phyloP scores from a whole-genome alignment of 2,888 invertebrate genomes.

The Hyppa rectilinea region DNA sequence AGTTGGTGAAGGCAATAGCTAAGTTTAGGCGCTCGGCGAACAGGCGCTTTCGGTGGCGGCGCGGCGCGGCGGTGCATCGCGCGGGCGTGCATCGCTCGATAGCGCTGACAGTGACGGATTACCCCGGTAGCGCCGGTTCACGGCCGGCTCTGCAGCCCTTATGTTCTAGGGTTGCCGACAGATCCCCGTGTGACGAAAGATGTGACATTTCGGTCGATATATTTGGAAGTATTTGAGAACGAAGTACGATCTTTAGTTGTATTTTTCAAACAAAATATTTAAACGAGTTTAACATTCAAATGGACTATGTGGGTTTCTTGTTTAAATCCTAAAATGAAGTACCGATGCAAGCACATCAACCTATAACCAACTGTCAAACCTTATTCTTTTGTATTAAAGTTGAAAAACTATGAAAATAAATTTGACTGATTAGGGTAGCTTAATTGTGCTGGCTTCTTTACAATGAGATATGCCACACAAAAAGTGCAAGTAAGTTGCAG shows the following conservation, averaged over 20 bases:
- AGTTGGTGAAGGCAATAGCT: slow-evolving; percentile 88
- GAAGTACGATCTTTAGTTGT: not conserved
- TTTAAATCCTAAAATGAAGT: not conserved
- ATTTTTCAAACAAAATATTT: too few relatives aligned
- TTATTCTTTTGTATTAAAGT: too few relatives aligned
- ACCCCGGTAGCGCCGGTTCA: slow-evolving; percentile 81
- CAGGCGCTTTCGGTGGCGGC: slow-evolving; percentile 62
- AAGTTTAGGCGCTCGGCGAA: slow-evolving; percentile 80
- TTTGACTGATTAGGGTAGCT: too few relatives aligned
- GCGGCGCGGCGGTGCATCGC: slow-evolving; percentile 68
- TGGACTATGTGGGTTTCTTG: too few relatives aligned
- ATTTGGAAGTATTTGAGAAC: not conserved
- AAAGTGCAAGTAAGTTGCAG: not conserved
- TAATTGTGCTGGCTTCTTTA: too few relatives aligned
- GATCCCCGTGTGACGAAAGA: slow-evolving; percentile 42
- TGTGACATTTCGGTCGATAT: slow-evolving; percentile 26
- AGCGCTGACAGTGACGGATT: slow-evolving; percentile 87
- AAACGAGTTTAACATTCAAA: not conserved
- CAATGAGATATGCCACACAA: not conserved
- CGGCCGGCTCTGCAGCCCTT: slow-evolving; percentile 74
- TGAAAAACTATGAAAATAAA: too few relatives aligned
- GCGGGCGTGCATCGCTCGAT: slow-evolving; percentile 88
- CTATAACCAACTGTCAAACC: too few relatives aligned
- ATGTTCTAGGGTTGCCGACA: slow-evolving; percentile 59
- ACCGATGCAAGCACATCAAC: too few relatives aligned